Base-by-base conservation (phyloP, 2,888 invertebrate genomes). In the Hartigia nigra region DNA sequence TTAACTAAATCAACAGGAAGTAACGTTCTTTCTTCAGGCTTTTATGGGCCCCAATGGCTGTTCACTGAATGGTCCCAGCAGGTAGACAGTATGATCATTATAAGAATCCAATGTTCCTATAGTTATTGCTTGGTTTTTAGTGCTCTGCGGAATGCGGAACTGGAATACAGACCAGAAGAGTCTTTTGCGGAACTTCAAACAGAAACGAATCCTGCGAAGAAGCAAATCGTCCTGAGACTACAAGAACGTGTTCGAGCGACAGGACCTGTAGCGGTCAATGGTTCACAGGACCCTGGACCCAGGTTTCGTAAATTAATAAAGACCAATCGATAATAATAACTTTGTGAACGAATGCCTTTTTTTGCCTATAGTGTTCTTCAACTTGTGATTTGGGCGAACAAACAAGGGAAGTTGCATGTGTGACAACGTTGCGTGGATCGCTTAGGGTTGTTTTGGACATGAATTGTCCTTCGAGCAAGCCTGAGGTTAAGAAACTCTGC, bases 61-160 rank as follows among this genome's bases (percentile, higher is more conserved):
- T 92, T 92, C 83, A 93, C 94, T 1, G 93, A 94, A 81, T 95
- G 95, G 95, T 93, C 94, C 0, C 89, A 92, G 37, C 82, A 87
- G 87, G 90, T 90, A 76, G 23, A 9, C 14, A 23, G 5, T 9
- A 23, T 9, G 9, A 23, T 23, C 2, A 9, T 23, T 9, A 5
- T 55, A 9, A 55, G 5, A 23, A 23, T 55, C 23, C 55, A 55
- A 23, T 23, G 0, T 55, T 23, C 2, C 9, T 23, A 55, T 5
- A 9, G 32, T 1, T 0, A 9, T 3, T 9, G 31, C 12, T 31
- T 78, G 74, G 76, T 80, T 83, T 79, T 14, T 90, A 95, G 93
- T 97, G 97, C 87, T 96, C 96, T 1, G 95, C 95, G 74, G 94
- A 94, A 87, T 97, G 97, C 87, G 97, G 97, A 0, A 94, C 94